Evolutionary conservation across 92 coral and sea anemone species (phyloP).

Genomic region (Porites lobata): DNA sequence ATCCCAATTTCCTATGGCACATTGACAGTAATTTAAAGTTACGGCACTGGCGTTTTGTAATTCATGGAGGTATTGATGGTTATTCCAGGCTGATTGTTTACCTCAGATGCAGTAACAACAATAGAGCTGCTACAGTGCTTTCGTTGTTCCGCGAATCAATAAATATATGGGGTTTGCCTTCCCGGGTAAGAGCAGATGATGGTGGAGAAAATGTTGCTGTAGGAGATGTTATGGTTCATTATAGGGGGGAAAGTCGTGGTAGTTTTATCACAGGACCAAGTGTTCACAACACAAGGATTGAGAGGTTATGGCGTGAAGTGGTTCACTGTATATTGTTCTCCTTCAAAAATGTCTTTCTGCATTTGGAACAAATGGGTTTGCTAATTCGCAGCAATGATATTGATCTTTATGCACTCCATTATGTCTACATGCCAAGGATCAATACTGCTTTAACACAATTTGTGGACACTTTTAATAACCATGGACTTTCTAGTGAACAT

Average conservation of each 20-base stretch:
- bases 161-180: too few relatives aligned
- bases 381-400: background rate
- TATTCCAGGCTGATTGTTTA: background rate
- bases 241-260: too few relatives aligned
- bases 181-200: too few relatives aligned
- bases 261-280: too few relatives aligned
- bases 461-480: background rate
- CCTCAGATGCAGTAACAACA: background rate
- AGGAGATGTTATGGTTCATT: too few relatives aligned
- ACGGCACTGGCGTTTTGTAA: constrained; percentile 7
- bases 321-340: too few relatives aligned
- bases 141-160: background rate
- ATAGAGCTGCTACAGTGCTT: background rate
- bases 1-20: constrained; percentile 19
- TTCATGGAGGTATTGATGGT: constrained; percentile 18
- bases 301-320: too few relatives aligned
- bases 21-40: background rate
- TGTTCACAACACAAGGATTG: too few relatives aligned
- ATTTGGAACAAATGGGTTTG: constrained; percentile 2
- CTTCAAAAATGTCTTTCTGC: background rate
- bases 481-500: background rate
- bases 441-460: background rate
- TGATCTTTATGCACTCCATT: background rate
- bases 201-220: too few relatives aligned
- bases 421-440: background rate